These are phyloP conservation scores for Mola mola DNA, from an alignment of 2,113 vertebrate genomes.

Conservation along the genomic window DNA sequence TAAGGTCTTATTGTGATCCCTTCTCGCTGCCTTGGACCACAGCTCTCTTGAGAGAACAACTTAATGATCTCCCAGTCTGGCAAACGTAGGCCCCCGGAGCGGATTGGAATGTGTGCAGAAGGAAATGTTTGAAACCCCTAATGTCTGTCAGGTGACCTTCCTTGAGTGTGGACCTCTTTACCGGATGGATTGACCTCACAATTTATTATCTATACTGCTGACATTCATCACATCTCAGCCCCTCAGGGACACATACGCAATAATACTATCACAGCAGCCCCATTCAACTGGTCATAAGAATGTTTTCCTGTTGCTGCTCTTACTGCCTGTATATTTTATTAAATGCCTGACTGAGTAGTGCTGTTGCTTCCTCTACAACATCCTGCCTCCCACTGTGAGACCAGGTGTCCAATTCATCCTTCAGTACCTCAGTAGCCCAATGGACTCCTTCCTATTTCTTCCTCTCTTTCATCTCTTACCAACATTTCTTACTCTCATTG, in stretches of 20 bases:
- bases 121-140: slow-evolving; percentile 36
- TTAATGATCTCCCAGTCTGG: slow-evolving; percentile 61
- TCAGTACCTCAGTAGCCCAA: background rate
- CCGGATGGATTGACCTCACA: slow-evolving; percentile 66
- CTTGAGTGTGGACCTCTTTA: slow-evolving; percentile 42
- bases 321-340: slow-evolving; percentile 35
- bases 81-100: slow-evolving; percentile 35
- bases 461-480: background rate
- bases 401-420: slow-evolving; percentile 3
- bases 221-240: slow-evolving; percentile 59
- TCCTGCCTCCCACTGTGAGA: slow-evolving; percentile 3
- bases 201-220: slow-evolving; percentile 65
- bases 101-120: slow-evolving; percentile 51
- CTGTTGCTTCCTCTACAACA: slow-evolving; percentile 13
- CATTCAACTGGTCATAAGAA: slow-evolving; percentile 14
- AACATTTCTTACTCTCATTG: background rate
- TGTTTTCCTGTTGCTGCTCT: slow-evolving; percentile 16
- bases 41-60: slow-evolving; percentile 56
- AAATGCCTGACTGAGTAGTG: slow-evolving; percentile 24
- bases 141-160: slow-evolving; percentile 61
- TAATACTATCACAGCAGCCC: slow-evolving; percentile 38
- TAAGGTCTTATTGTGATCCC: slow-evolving; percentile 51
- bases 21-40: slow-evolving; percentile 39
- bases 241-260: slow-evolving; percentile 48
- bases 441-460: background rate